Evolutionary conservation across 2,113 vertebrate genomes (phyloP).

Genomic region (Neotoma lepida): DNA sequence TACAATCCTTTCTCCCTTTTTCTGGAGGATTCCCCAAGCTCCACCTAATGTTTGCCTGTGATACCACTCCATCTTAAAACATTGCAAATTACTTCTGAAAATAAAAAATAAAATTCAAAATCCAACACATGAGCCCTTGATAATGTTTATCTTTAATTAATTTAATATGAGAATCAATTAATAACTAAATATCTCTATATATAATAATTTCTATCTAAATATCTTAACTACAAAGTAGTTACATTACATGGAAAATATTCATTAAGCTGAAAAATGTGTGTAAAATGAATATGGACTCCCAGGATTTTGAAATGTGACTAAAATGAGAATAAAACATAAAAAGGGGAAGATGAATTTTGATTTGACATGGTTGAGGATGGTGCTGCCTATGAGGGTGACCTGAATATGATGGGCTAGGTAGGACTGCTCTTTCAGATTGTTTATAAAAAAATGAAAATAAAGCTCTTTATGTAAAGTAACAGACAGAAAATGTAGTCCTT

Average conservation of each 20-base stretch:
- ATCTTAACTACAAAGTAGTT: not conserved
- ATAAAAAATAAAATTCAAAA: slow-evolving; percentile 21
- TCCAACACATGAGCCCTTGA: not conserved
- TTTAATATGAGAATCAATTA: not conserved
- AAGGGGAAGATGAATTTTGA: not conserved
- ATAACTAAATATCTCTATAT: not conserved
- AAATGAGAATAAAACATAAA: not conserved
- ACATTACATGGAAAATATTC: not conserved
- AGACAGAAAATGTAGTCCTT: not conserved
- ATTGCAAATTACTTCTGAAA: not conserved
- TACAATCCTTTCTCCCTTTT: not conserved
- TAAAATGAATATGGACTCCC: not conserved
- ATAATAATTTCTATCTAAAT: not conserved
- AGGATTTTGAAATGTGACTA: not conserved
- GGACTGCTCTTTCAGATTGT: not conserved
- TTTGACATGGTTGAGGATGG: not conserved
- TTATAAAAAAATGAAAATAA: slow-evolving; percentile 10
- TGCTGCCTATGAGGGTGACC: not conserved
- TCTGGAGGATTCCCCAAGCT: not conserved
- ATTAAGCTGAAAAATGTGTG: not conserved
- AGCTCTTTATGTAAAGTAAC: not conserved
- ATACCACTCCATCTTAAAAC: not conserved
- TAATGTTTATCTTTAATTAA: not conserved
- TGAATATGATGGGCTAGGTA: not conserved
- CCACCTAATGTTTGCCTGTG: not conserved